Base-by-base conservation (phyloP, 2,888 invertebrate species). In the Shargacucullia verbasci region DNA sequence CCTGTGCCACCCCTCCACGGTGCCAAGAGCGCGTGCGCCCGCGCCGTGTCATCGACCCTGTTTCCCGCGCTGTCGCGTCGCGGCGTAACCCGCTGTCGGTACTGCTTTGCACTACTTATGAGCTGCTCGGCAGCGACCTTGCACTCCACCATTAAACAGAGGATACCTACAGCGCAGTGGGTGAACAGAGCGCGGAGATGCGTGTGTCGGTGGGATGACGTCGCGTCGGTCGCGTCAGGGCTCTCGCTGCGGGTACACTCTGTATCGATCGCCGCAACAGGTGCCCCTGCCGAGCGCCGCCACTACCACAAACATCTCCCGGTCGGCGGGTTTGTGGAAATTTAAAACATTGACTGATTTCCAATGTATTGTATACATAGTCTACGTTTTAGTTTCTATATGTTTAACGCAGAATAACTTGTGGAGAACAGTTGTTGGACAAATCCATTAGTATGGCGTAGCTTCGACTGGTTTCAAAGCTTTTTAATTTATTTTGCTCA, bases 1-100 rank as follows among this genome's bases (percentile, higher is more conserved):
- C 60, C 72, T 79, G 65, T 34, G 50, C 29, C 40, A 55, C 45
- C 39, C 47, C 48, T 47, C 50, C 59, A 31, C 55, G 20, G 43
- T 37, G 10, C 45, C n/a, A n/a, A n/a, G 9, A n/a, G 40, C 14
- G 31, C 31, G 7, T 13, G 50, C 63, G 68, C 68, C 39, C 35
- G 43, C 73, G 57, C 39, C 31, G 49, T 73, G 76, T 73, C 74
- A 37, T 38, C 38, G 59, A 45, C 70, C 76, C 45, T 38, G 27
- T 37, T 27, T 13, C 25, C 14, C 25, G 52, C 64, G 45, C 49
- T 20, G 20, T 3, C 20, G 20, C 20, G 20, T 3, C 20, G 20
- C 20, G 20, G 20, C 20, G 20, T 52, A 37, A 45, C 50, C 50
- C 13, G 46, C 47, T 37, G 38, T 35, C 34, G 12, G 12, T 52